Conservation (phyloP, 2,113 vertebrate genomes). For the Vulpes ferrilata region DNA sequence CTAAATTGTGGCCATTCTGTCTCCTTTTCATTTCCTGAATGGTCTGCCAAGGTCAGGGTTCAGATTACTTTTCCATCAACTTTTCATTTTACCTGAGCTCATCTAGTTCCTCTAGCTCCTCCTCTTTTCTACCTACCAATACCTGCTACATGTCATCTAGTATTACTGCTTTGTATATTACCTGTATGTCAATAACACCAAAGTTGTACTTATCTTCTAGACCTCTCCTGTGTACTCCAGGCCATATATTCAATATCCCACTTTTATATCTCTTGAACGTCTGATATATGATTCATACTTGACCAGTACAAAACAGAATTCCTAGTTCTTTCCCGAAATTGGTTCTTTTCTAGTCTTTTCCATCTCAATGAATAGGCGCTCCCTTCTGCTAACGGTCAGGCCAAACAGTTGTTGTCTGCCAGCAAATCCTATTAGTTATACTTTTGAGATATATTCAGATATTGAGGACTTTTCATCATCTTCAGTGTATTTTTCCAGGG, state of each 20-base stretch:
- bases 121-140: not conserved
- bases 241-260: not conserved
- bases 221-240: not conserved
- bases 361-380: not conserved
- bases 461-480: not conserved
- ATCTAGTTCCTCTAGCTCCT: not conserved
- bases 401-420: not conserved
- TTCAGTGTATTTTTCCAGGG: not conserved
- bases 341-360: not conserved
- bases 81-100: not conserved
- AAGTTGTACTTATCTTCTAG: not conserved
- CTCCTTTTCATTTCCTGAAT: not conserved
- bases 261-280: not conserved
- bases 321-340: not conserved
- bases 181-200: not conserved
- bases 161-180: not conserved
- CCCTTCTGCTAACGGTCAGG: not conserved
- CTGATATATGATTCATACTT: not conserved
- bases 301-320: not conserved
- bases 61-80: not conserved
- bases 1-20: not conserved
- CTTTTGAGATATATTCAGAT: not conserved
- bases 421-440: not conserved
- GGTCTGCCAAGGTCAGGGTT: not conserved
- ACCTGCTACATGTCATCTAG: not conserved